Evolutionary conservation across 1,140 invertebrate genomes (phyloP).

Genomic region (Drosophila nebulosa): DNA sequence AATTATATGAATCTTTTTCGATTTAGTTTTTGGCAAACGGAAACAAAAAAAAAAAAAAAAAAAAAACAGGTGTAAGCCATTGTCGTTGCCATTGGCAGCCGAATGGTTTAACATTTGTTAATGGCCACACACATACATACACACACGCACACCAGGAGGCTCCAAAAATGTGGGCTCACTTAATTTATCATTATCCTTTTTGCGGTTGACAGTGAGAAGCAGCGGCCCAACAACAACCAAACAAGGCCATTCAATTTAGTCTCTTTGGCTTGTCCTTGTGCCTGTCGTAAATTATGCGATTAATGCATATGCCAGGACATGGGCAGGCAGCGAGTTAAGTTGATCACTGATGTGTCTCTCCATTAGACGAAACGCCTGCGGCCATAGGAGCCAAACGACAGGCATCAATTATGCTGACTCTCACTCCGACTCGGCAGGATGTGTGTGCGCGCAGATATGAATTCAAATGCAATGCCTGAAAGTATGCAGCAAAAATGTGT

Average conservation of each 20-base stretch:
- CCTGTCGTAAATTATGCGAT: constrained; percentile 10
- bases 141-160: neutral
- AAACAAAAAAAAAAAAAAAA: neutral
- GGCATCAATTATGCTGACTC: constrained; percentile 51
- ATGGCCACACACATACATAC: constrained; percentile 9
- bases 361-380: constrained; percentile 4
- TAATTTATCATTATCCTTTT: constrained; percentile 62
- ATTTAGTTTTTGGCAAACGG: constrained; percentile 1
- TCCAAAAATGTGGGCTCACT: constrained; percentile 30
- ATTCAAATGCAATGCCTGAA: constrained; percentile 51
- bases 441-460: constrained; percentile 59
- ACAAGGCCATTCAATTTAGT: constrained; percentile 52
- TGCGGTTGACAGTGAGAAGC: constrained; percentile 55
- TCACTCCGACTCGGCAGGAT: constrained; percentile 34
- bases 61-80: constrained; percentile 45
- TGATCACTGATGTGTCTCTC: constrained; percentile 3
- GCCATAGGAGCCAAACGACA: too few relatives aligned
- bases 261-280: constrained; percentile 26
- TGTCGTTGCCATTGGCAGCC: constrained; percentile 12
- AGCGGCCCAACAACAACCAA: constrained; percentile 20
- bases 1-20: constrained; percentile 33
- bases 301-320: neutral
- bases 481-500: constrained; percentile 7
- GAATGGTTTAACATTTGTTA: constrained; percentile 26
- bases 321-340: neutral